Conservation (phyloP, 2,797 vertebrate species). For the Ctenochaetus hawaiiensis region DNA sequence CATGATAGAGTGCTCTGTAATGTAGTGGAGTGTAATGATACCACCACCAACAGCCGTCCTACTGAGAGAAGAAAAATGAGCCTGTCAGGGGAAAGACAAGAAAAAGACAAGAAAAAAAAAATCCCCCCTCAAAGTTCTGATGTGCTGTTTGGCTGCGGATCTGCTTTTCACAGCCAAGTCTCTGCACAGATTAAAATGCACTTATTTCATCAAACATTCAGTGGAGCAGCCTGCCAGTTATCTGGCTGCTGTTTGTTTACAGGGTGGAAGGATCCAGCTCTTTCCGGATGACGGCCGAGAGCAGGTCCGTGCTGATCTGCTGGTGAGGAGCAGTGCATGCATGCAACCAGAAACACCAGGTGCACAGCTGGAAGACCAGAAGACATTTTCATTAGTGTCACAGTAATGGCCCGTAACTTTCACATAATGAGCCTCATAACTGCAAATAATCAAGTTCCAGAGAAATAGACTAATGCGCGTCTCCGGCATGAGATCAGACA, state of each 20-base stretch:
- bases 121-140: slow-evolving; percentile 58
- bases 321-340: slow-evolving; percentile 3
- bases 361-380: slow-evolving; percentile 19
- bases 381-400: slow-evolving; percentile 25
- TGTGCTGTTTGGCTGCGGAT: slow-evolving; percentile 67
- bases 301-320: slow-evolving; percentile 20
- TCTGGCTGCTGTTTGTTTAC: slow-evolving; percentile 60
- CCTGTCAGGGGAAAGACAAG: slow-evolving; percentile 66
- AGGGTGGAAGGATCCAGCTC: slow-evolving; percentile 31
- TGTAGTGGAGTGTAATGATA: slow-evolving; percentile 67
- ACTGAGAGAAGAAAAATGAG: slow-evolving; percentile 73
- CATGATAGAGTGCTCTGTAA: slow-evolving; percentile 67
- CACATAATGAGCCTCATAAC: slow-evolving; percentile 34
- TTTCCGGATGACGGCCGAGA: slow-evolving; percentile 18
- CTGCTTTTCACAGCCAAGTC: slow-evolving; percentile 68
- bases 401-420: slow-evolving; percentile 14
- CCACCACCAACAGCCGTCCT: slow-evolving; percentile 58
- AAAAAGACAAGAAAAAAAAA: slow-evolving; percentile 55
- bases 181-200: slow-evolving; percentile 65
- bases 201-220: slow-evolving; percentile 63
- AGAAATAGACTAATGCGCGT: slow-evolving; percentile 18
- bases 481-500: slow-evolving; percentile 44
- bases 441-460: slow-evolving; percentile 37
- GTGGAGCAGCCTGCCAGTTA: slow-evolving; percentile 46
- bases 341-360: slow-evolving; percentile 41